Conservation (phyloP, 2,113 vertebrate species). For the Hemibagrus wyckioides region DNA sequence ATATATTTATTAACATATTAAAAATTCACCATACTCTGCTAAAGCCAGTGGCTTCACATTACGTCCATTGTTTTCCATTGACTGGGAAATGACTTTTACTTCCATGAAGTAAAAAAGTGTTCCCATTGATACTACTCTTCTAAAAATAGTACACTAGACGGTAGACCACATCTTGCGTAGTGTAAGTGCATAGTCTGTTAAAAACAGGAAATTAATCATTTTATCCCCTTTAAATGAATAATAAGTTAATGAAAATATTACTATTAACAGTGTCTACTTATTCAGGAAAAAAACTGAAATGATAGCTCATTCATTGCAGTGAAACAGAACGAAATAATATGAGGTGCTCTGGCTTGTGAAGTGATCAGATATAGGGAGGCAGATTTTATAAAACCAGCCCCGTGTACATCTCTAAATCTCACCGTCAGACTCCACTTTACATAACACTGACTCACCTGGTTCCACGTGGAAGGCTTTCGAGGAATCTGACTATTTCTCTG, state of each 20-base stretch:
- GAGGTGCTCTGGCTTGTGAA: not conserved
- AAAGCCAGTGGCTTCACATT: too few relatives aligned
- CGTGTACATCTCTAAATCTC: not conserved
- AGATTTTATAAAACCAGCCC: not conserved
- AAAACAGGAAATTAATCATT: not conserved
- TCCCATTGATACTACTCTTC: too few relatives aligned
- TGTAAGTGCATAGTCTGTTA: too few relatives aligned
- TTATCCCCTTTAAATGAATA: not conserved
- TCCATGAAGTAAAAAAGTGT: too few relatives aligned
- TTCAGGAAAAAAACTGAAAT: not conserved
- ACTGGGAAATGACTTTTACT: too few relatives aligned
- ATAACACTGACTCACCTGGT: conserved; percentile 78
- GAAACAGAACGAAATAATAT: not conserved
- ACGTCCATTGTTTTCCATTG: too few relatives aligned
- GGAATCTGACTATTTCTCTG: conserved; percentile 80
- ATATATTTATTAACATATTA: too few relatives aligned
- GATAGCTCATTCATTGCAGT: not conserved
- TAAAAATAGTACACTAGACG: too few relatives aligned
- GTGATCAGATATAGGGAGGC: not conserved
- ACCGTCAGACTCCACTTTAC: not conserved
- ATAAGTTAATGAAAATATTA: not conserved
- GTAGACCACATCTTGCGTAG: too few relatives aligned
- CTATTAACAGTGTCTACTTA: not conserved
- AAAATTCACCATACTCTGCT: too few relatives aligned
- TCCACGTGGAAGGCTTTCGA: conserved; percentile 80